Evolutionary conservation across 1,140 invertebrate genomes (phyloP), one percentile per base, ranked within the genome.

Genomic region (Pristionchus pacificus): DNA sequence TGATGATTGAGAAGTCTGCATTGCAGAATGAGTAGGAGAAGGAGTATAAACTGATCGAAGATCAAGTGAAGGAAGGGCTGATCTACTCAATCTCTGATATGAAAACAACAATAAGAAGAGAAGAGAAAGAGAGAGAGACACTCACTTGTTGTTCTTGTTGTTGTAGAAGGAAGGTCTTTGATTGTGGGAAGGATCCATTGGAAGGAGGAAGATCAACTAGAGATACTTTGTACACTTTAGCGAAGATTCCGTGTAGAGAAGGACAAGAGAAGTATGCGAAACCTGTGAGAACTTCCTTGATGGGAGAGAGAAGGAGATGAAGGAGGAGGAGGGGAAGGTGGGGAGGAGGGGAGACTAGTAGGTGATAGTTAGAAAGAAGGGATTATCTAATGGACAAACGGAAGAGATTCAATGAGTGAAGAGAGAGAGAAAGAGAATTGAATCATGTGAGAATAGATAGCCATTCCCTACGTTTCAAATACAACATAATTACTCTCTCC

Each of bases 221-320:
- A 58, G 74, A 72, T 3, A 79, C 78, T 72, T 82, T 81, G 60
- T 79, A 79, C 38, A 75, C 31, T 19, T 78, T 78, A 13, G 78
- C 78, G 30, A 79, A 79, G 28, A 79, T 78, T 32, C 78, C 78
- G 57, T 77, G 78, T 10, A 60, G 55, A 2, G 75, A 71, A 14
- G 60, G 66, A 28, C 77, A 79, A 10, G 66, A 66, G 55, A 79
- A 79, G 68, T 79, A 79, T 31, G 65, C 61, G 58, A 81, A 62
- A 28, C 76, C 78, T 79, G 63, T 65, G 65, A 67, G 67, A 57
- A 57, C 25, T 65, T 66, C 2, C 24, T 68, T 2, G 14, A 60
- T 30, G n/a, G 19, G 25, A 25, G 60, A 27, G 19, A 24, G 32
- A 61, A 69, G 2, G 6, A n/a, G 19, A 30, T 65, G 13, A 68